Conservation (phyloP, 23 tunicate genomes). For the Styela plicata region DNA sequence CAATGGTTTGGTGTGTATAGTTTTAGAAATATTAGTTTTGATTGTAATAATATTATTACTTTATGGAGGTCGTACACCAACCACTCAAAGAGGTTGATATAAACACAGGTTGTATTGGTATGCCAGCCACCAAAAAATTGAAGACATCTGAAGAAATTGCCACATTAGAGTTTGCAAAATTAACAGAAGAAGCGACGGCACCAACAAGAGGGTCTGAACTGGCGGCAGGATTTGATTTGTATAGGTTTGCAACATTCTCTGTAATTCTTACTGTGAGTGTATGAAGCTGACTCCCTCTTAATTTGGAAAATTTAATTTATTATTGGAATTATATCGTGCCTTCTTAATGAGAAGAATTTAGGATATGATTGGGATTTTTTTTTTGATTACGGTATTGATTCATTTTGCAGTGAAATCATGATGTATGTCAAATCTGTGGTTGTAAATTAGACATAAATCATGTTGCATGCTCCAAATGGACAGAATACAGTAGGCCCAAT, state of each 20-base stretch:
- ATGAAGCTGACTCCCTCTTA: too few species aligned
- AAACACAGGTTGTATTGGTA: not conserved
- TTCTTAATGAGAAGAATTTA: not conserved
- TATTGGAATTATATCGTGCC: not conserved
- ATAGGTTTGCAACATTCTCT: slow-evolving; percentile 35
- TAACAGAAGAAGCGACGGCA: slow-evolving; percentile 73
- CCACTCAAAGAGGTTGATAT: not conserved
- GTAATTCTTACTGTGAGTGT: not conserved
- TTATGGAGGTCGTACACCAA: slow-evolving; percentile 1
- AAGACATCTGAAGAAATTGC: not conserved
- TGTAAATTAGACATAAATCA: too few species aligned
- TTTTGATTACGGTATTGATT: too few species aligned
- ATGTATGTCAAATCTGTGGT: too few species aligned
- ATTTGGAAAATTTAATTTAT: not conserved
- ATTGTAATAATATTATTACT: too few species aligned
- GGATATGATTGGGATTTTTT: too few species aligned
- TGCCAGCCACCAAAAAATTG: not conserved
- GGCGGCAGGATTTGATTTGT: slow-evolving; percentile 93
- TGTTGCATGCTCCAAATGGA: too few species aligned
- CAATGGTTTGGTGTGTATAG: too few species aligned
- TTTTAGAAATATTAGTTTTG: too few species aligned
- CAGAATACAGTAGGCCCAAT: too few species aligned
- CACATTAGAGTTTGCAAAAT: slow-evolving; percentile 58
- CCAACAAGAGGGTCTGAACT: slow-evolving; percentile 87
- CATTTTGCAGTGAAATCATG: too few species aligned